phyloP scores from a whole-genome alignment of 2,888 invertebrate species.

The Scaptomyza flava region DNA sequence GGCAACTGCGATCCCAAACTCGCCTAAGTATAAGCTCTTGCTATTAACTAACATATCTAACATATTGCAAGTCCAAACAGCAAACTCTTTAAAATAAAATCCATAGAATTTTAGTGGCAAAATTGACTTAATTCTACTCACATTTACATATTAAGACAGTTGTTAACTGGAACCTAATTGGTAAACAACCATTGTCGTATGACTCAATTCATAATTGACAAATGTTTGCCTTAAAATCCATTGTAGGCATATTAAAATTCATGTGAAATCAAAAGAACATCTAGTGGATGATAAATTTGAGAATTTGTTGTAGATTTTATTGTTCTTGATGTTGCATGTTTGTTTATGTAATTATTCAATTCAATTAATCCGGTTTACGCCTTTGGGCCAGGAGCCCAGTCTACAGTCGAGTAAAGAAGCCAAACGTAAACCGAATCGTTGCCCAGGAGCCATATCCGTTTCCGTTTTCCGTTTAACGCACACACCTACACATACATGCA shows the following conservation, averaged over 20 bases:
- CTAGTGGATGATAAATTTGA: conserved; percentile 2
- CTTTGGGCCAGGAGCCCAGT: conserved; percentile 42
- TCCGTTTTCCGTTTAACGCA: conserved; percentile 59
- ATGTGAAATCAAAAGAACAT: conserved; percentile 1
- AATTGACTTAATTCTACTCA: background rate
- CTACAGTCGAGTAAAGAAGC: conserved; percentile 1
- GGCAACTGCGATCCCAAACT: too few species aligned
- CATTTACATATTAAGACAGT: too few species aligned
- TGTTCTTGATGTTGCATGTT: conserved; percentile 25
- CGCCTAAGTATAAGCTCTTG: too few species aligned
- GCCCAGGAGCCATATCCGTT: conserved; percentile 72
- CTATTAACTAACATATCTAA: too few species aligned
- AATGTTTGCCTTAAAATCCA: background rate
- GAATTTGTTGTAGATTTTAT: conserved; percentile 4
- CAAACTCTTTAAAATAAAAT: too few species aligned
- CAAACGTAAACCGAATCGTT: conserved; percentile 46
- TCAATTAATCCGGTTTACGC: conserved; percentile 75
- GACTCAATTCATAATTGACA: background rate
- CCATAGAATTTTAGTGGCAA: too few species aligned
- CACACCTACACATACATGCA: conserved; percentile 17
- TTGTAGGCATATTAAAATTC: background rate
- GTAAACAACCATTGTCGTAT: background rate
- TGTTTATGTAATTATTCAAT: conserved; percentile 77
- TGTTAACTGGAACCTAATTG: background rate
- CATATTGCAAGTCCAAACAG: too few species aligned